Evolutionary conservation across 2,888 invertebrate genomes (phyloP).

Genomic region (Philhelius pedissequus): DNA sequence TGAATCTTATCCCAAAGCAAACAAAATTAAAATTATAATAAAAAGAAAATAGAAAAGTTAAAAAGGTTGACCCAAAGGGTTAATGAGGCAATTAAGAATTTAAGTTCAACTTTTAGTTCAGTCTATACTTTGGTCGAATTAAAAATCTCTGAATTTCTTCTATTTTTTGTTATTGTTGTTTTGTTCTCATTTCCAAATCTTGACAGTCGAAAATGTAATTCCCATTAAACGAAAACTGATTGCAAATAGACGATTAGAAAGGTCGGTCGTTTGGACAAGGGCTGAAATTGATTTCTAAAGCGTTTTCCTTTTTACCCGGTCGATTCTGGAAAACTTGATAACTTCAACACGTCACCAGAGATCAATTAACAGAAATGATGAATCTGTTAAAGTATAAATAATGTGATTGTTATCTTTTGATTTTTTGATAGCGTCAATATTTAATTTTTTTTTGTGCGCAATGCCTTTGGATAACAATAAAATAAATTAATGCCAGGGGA

Average conservation of each 20-base stretch:
- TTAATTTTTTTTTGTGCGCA: background rate
- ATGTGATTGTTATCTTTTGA: slow-evolving; percentile 27
- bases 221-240: slow-evolving; percentile 56
- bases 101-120: slow-evolving; percentile 33
- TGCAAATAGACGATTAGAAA: slow-evolving; percentile 46
- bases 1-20: background rate
- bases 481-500: too few species aligned
- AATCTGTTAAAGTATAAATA: slow-evolving; percentile 22
- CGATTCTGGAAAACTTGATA: slow-evolving; percentile 29
- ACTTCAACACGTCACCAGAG: slow-evolving; percentile 27
- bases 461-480: too few species aligned
- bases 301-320: slow-evolving; percentile 12
- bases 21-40: background rate
- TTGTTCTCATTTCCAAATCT: background rate
- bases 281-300: slow-evolving; percentile 45
- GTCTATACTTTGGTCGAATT: background rate
- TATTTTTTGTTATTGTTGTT: background rate
- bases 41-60: background rate
- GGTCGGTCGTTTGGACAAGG: background rate
- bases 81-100: slow-evolving; percentile 63
- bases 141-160: background rate
- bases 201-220: slow-evolving; percentile 5
- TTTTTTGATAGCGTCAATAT: background rate
- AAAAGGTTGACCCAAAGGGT: slow-evolving; percentile 58
- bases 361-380: slow-evolving; percentile 53